Evolutionary conservation across 2,888 invertebrate genomes (phyloP), one percentile per base, ranked within the genome.

Genomic region (Coenonympha arcania): DNA sequence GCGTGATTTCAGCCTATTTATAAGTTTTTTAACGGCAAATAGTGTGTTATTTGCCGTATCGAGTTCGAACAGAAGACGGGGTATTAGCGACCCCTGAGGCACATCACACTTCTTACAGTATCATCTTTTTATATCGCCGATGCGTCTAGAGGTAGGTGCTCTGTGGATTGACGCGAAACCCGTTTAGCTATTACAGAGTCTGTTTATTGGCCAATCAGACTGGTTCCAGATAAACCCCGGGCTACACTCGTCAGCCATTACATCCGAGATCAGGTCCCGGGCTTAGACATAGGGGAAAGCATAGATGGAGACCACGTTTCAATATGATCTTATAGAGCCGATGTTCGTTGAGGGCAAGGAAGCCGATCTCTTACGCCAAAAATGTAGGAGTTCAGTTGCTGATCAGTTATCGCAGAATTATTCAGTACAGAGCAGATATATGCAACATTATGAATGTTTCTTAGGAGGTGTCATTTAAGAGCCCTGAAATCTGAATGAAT

Each of bases 201-300:
- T 56, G 63, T 72, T 74, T 72, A 76, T 73, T 69, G 68, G 62
- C 64, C 73, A 74, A 76, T 74, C 69, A 66, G 56, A 63, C 64
- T 64, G 65, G 69, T 66, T 69, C 64, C 60, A 64, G 57, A 54
- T 61, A 55, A 58, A 63, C 59, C 59, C 59, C 63, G 50, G 44
- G 48, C 53, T 45, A 55, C 59, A 55, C 50, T 57, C 52, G 52
- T 52, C 52, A 56, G 58, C 48, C 28, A 45, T 45, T 45, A 45
- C 45, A 26, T 13, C 45, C 45, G 28, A 37, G 45, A 45, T 22
- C 50, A 47, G 34, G 50, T 24, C 47, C 43, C 28, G 24, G 1
- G 5, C 39, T 4, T 24, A 39, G 39, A 39, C 24, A 8, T 9
- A 2, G 8, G 22, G 13, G 8, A 22, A 8, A 39, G 15, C 8